A percentile compares a stretch with the other conserved stretches of the same genome.
phyloP scores from a whole-genome alignment of 2,797 vertebrate species.

The Myotis myotis region DNA sequence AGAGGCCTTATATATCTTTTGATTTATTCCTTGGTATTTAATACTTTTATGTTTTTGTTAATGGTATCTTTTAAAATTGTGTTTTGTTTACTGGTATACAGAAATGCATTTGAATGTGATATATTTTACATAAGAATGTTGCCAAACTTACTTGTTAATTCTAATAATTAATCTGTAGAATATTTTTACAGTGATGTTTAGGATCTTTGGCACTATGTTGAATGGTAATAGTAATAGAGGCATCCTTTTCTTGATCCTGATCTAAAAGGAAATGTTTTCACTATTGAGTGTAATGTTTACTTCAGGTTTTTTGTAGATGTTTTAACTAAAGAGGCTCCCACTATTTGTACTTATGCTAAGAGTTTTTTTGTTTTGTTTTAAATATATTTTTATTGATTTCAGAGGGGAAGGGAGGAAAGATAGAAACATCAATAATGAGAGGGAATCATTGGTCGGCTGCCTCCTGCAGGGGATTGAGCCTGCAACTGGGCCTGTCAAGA shows the following conservation, averaged over 20 bases:
- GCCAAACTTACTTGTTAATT: not conserved
- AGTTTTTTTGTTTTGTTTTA: not conserved
- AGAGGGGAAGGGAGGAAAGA: too few relatives aligned
- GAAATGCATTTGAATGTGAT: not conserved
- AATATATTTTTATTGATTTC: too few relatives aligned
- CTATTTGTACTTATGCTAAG: not conserved
- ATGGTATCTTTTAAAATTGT: not conserved
- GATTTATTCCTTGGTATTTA: not conserved
- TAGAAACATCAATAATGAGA: too few relatives aligned
- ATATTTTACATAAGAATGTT: constrained; percentile 1
- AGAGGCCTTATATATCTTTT: not conserved
- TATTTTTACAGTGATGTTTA: not conserved
- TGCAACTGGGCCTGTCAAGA: too few relatives aligned
- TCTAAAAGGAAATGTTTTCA: not conserved
- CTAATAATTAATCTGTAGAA: constrained; percentile 10
- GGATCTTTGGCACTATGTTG: not conserved
- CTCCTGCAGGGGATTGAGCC: too few relatives aligned
- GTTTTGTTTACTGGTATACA: constrained; percentile 21
- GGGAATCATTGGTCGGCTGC: too few relatives aligned
- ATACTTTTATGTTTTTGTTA: not conserved
- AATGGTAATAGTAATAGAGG: not conserved
- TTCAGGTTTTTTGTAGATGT: not conserved
- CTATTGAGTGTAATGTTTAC: not conserved
- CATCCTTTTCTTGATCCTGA: not conserved
- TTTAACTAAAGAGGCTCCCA: constrained; percentile 1